Conservation (phyloP, 2,797 vertebrate genomes). For the Galago senegalensis region DNA sequence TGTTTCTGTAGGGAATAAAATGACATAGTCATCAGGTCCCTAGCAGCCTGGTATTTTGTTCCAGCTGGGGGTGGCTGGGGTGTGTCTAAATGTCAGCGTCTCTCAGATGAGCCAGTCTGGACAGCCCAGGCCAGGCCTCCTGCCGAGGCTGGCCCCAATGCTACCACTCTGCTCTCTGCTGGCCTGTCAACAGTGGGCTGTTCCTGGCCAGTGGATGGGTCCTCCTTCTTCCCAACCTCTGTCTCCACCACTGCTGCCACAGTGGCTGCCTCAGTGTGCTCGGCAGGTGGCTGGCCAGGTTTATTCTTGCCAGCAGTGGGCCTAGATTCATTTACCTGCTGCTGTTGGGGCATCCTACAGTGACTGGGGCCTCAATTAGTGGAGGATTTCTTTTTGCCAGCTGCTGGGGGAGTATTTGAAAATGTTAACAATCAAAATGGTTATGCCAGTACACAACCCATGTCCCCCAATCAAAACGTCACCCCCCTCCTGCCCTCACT, state of each 20-base stretch:
- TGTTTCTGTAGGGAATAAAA: background rate
- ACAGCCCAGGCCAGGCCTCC: background rate
- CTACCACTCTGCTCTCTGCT: background rate
- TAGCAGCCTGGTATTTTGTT: background rate
- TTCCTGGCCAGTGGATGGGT: background rate
- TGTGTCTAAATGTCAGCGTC: background rate
- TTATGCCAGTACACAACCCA: background rate
- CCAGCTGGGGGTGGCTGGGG: background rate
- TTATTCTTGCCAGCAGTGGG: background rate
- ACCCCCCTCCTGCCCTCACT: background rate
- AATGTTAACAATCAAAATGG: background rate
- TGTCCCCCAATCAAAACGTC: background rate
- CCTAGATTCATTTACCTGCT: background rate
- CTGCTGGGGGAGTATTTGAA: background rate
- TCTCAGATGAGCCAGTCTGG: background rate
- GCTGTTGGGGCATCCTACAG: background rate
- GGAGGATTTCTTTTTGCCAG: conserved; percentile 4
- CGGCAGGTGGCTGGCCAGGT: background rate
- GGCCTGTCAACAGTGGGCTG: background rate
- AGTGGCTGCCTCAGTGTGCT: background rate
- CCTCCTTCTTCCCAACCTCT: background rate
- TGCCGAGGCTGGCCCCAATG: background rate
- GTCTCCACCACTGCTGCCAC: background rate
- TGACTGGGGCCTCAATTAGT: background rate
- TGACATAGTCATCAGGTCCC: background rate